phyloP scores from a whole-genome alignment of 2,113 vertebrate species.

The Recurvirostra avosetta region DNA sequence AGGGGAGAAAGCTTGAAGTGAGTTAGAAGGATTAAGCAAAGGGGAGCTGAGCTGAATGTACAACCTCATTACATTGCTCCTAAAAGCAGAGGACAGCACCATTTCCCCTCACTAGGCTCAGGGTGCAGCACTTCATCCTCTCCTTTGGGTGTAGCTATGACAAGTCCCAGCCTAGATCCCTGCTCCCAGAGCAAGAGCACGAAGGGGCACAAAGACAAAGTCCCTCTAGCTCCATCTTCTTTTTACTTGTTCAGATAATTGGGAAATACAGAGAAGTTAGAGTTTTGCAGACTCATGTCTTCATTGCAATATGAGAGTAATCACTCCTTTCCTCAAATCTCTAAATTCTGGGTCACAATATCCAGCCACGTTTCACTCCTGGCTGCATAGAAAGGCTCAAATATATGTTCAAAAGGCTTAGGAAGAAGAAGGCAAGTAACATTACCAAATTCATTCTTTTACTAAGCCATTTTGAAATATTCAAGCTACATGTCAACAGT shows the following conservation, averaged over 20 bases:
- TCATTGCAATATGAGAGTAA: background rate
- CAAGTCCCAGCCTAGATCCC: background rate
- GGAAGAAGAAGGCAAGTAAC: background rate
- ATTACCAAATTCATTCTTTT: background rate
- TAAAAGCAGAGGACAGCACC: background rate
- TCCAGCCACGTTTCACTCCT: background rate
- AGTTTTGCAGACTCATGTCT: background rate
- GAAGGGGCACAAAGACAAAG: background rate
- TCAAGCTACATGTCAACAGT: background rate
- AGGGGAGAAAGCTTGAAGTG: background rate
- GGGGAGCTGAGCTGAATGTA: background rate
- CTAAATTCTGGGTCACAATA: background rate
- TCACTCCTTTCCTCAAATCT: background rate
- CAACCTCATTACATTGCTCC: background rate
- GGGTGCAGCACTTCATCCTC: background rate
- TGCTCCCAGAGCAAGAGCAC: background rate
- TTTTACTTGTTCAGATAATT: background rate
- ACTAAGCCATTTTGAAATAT: background rate
- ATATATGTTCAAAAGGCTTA: background rate
- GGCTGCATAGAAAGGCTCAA: background rate
- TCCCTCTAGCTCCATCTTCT: background rate
- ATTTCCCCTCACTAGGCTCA: background rate
- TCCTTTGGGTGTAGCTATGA: background rate
- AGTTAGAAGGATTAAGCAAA: background rate
- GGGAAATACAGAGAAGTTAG: background rate